Conservation (phyloP, 2,113 vertebrate species). For the Lota lota region DNA sequence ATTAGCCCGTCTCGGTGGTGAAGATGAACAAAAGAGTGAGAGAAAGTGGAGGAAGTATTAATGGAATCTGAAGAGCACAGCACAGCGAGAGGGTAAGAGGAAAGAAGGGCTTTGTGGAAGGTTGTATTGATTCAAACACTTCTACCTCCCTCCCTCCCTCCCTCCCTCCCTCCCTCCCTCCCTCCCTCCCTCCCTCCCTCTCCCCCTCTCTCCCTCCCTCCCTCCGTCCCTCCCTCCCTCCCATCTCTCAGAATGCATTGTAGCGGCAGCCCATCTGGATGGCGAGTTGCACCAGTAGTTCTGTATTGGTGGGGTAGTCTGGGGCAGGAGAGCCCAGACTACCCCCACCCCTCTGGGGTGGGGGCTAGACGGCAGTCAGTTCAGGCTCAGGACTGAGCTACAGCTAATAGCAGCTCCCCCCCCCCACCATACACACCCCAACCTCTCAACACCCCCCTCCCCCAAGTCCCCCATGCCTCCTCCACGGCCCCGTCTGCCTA, state of each 20-base stretch:
- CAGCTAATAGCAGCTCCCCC: neutral
- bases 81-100: no score
- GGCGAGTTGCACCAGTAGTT: no score
- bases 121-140: no score
- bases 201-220: neutral
- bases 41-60: conserved; percentile 1
- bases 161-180: conserved; percentile 27
- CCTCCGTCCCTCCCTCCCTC: no score
- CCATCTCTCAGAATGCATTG: no score
- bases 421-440: neutral
- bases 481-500: conserved; percentile 47
- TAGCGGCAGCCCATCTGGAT: no score
- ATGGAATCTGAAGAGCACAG: no score
- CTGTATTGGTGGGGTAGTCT: no score
- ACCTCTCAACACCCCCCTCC: conserved; percentile 15
- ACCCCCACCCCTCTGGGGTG: no score
- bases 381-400: neutral
- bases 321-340: no score
- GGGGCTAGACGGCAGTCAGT: no score
- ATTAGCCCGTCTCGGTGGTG: conserved; percentile 6
- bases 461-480: conserved; percentile 25
- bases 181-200: neutral
- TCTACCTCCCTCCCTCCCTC: neutral
- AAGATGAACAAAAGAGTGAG: neutral
- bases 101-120: no score